phyloP scores from a whole-genome alignment of 64 coral and sea anemone genomes.

The Orbicella faveolata region DNA sequence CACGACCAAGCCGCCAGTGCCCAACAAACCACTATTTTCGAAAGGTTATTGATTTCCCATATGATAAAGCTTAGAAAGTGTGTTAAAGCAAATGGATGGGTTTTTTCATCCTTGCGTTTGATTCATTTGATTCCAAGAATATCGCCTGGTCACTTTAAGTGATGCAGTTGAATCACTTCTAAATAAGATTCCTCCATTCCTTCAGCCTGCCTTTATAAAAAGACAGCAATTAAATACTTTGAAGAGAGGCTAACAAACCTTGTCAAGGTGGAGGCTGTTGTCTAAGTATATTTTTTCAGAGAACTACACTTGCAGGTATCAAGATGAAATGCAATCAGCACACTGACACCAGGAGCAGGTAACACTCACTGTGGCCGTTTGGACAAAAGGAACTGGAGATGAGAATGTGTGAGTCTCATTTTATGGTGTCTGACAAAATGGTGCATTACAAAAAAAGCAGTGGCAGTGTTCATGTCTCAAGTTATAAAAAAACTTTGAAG shows the following conservation, averaged over 20 bases:
- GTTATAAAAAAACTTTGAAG: too few relatives aligned
- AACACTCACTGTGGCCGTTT: too few relatives aligned
- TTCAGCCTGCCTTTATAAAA: conserved; percentile 1
- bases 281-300: too few relatives aligned
- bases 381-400: too few relatives aligned
- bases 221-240: conserved; percentile 43
- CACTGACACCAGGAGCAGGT: too few relatives aligned
- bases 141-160: conserved; percentile 24
- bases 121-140: conserved; percentile 22
- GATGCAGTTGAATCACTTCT: conserved; percentile 47
- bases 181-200: conserved; percentile 32
- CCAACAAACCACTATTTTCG: conserved; percentile 1
- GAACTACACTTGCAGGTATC: too few relatives aligned
- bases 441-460: too few relatives aligned
- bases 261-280: too few relatives aligned
- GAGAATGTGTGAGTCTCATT: too few relatives aligned
- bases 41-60: conserved; percentile 28
- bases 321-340: too few relatives aligned
- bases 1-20: not conserved
- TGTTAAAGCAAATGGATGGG: conserved; percentile 18
- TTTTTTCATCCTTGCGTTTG: conserved; percentile 6
- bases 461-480: too few relatives aligned
- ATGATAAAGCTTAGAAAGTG: conserved; percentile 27
- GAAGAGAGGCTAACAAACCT: conserved; percentile 32
- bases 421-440: too few relatives aligned